Conservation (phyloP, 2,797 vertebrate genomes). For the Lagodon rhomboides region DNA sequence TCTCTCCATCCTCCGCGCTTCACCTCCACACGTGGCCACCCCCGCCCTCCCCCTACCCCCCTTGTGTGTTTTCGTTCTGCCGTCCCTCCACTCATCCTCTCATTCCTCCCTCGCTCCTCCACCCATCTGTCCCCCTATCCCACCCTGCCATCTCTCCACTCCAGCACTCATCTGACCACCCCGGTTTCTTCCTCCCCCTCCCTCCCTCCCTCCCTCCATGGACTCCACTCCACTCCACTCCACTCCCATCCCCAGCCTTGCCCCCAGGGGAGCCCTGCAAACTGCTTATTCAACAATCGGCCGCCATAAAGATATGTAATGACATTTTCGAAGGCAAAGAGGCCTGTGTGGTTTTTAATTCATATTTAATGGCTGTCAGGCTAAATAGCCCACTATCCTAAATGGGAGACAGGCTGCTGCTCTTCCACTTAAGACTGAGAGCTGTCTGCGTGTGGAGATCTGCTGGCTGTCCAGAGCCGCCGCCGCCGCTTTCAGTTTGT, state of each 20-base stretch:
- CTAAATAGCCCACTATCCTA: slow-evolving; percentile 88
- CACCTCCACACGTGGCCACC: slow-evolving; percentile 20
- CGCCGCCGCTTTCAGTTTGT: slow-evolving; percentile 28
- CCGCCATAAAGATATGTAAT: slow-evolving; percentile 90
- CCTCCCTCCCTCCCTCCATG: slow-evolving; percentile 43
- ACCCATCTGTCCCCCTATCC: slow-evolving; percentile 61
- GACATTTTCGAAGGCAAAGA: slow-evolving; percentile 89
- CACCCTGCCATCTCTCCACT: slow-evolving; percentile 52
- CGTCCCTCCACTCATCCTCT: slow-evolving; percentile 58
- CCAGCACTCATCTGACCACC: slow-evolving; percentile 63
- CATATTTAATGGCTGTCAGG: slow-evolving; percentile 89
- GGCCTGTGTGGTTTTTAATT: slow-evolving; percentile 92
- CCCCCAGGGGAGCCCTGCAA: slow-evolving; percentile 84
- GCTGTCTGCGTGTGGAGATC: slow-evolving; percentile 67
- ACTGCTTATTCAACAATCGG: slow-evolving; percentile 91
- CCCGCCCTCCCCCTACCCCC: neutral
- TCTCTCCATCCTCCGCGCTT: slow-evolving; percentile 50
- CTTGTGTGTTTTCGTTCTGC: slow-evolving; percentile 49
- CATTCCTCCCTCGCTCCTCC: slow-evolving; percentile 48
- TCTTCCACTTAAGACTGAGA: slow-evolving; percentile 81
- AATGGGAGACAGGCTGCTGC: slow-evolving; percentile 82
- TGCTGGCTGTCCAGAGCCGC: slow-evolving; percentile 47
- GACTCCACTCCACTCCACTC: slow-evolving; percentile 52
- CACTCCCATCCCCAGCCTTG: slow-evolving; percentile 68
- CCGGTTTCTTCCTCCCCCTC: slow-evolving; percentile 50